Evolutionary conservation across 2,113 vertebrate species (phyloP), one percentile per base, ranked within the genome.

Genomic region (Petromus typicus): DNA sequence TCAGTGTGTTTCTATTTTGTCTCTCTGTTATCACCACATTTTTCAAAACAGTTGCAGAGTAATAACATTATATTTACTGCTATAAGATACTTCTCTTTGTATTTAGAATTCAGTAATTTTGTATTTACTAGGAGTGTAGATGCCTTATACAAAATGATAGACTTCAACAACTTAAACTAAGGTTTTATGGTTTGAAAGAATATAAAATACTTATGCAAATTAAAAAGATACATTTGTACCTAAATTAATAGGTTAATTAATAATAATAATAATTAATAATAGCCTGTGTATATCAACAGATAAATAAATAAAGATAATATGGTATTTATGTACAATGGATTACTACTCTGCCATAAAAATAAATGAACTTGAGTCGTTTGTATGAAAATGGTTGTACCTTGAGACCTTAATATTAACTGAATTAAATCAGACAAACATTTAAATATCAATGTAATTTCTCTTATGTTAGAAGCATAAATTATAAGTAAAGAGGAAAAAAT

Each of bases 41-140:
- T 93, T 88, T 57, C 51, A 90, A 89, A 95, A 61, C 4, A 56
- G 13, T 73, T 45, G 57, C 87, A 78, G 37, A 94, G 7, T 90
- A 9, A 66, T 86, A 56, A 37, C 6, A 82, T 40, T 13, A 61
- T 59, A 63, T 4, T 61, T 69, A 22, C 30, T 18, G 93, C 11
- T 81, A 71, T 48, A 67, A 82, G 34, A 79, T 51, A 27, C 17
- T 84, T 84, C 83, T 5, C 59, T 11, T 80, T 54, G 13, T 54
- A 18, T 40, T 45, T 80, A 51, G 8, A 34, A 32, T 87, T 71
- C 27, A 40, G 22, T 48, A 51, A n/a, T 32, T 64, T 67, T 30
- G 14, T 54, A 12, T 43, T 57, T 45, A 40, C 17, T 90, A 89
- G 91, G 17, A 82, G 12, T 10, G 27, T 63, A 30, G 79, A 67